Conservation (phyloP, 2,888 invertebrate genomes). For the Heterodera filipjevi region DNA sequence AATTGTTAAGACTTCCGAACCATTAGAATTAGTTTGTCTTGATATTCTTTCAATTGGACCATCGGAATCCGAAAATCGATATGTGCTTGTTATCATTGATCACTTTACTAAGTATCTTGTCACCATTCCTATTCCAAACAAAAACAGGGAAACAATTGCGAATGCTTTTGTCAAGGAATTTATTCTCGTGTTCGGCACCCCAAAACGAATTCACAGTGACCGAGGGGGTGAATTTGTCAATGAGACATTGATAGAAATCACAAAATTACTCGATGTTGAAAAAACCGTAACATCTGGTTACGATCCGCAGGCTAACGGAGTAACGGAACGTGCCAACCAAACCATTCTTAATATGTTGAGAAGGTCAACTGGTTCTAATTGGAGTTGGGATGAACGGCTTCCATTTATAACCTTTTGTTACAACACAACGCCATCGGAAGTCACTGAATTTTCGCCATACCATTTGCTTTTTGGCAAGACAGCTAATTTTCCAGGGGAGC, state of each 20-base stretch:
- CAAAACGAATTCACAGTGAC: slow-evolving; percentile 44
- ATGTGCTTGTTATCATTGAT: no score
- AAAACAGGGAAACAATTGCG: no score
- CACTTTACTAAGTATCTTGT: no score
- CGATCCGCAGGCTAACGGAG: slow-evolving; percentile 20
- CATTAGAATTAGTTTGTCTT: no score
- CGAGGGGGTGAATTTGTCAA: slow-evolving; percentile 43
- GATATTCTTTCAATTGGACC: no score
- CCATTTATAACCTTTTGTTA: slow-evolving; percentile 14
- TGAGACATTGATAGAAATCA: slow-evolving; percentile 13
- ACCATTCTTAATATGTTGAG: slow-evolving; percentile 11
- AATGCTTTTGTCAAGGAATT: slow-evolving; percentile 45
- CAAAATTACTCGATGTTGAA: neutral
- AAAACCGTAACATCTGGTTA: slow-evolving; percentile 11
- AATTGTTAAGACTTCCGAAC: no score
- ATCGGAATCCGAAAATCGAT: no score
- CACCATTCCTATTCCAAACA: no score
- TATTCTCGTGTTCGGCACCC: neutral
- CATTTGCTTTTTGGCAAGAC: neutral
- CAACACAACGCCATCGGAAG: slow-evolving; percentile 6
- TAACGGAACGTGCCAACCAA: slow-evolving; percentile 10
- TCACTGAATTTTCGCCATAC: slow-evolving; percentile 13
- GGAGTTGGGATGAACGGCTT: slow-evolving; percentile 15
- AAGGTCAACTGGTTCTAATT: neutral
- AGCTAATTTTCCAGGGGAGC: neutral